These are phyloP conservation scores for Lycodopsis pacificus DNA, from an alignment of 2,797 vertebrate species.

Conservation along the genomic window DNA sequence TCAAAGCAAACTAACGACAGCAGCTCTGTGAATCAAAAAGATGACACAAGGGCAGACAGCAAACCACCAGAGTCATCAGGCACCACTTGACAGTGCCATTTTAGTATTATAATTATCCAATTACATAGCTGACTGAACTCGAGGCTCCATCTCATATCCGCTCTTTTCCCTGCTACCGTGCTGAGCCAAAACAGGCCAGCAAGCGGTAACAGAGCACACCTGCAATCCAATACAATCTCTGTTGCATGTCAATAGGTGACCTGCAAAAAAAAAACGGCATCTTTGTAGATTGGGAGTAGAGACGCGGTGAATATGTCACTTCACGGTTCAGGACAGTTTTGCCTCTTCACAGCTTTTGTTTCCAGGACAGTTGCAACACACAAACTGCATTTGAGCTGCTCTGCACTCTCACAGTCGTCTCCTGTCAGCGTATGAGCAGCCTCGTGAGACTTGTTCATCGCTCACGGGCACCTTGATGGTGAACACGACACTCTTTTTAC, in stretches of 20 bases:
- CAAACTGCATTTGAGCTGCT: not conserved
- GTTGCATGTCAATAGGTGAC: conserved; percentile 6
- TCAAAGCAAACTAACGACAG: conserved; percentile 14
- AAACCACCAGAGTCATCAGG: conserved; percentile 23
- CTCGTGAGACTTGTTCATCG: not conserved
- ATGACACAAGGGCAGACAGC: conserved; percentile 7
- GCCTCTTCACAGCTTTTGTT: not conserved
- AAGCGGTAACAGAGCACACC: not conserved
- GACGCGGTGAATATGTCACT: not conserved
- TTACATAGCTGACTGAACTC: conserved; percentile 62
- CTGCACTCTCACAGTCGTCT: not conserved
- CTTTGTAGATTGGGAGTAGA: conserved; percentile 3
- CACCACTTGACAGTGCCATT: conserved; percentile 41
- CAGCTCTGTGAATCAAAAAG: conserved; percentile 25
- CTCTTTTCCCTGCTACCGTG: conserved; percentile 7
- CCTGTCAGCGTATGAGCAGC: not conserved
- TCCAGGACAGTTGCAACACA: not conserved
- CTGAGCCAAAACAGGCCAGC: conserved; percentile 5
- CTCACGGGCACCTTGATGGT: conserved; percentile 6
- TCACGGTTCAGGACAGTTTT: not conserved
- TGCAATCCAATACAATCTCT: not conserved
- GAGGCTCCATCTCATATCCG: conserved; percentile 29
- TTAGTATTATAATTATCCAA: conserved; percentile 54
- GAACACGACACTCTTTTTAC: not conserved
- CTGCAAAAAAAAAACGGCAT: not conserved